Evolutionary conservation across 1,140 invertebrate genomes (phyloP).

Genomic region (Scylla paramamosain): DNA sequence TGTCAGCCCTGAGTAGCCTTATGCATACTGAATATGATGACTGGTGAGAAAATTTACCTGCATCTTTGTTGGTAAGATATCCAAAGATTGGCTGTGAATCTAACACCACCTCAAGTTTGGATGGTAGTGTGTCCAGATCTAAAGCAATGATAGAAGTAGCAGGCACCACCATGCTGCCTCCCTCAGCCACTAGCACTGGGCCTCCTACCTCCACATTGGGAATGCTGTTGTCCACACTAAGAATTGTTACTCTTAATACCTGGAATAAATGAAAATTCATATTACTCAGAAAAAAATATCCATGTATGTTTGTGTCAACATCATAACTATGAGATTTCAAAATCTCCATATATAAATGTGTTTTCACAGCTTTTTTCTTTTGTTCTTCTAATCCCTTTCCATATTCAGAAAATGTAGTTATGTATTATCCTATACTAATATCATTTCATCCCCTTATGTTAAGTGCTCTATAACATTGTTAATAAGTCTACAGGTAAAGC

Average conservation of each 20-base stretch:
- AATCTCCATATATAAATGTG: not conserved
- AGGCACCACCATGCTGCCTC: not conserved
- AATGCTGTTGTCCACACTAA: constrained; percentile 36
- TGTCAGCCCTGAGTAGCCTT: too few species aligned
- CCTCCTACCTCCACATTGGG: constrained; percentile 23
- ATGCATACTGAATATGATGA: too few species aligned
- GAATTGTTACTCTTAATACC: constrained; percentile 35
- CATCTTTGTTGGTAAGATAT: not conserved
- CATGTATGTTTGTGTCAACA: too few species aligned
- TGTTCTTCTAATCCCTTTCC: too few species aligned
- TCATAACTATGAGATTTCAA: too few species aligned
- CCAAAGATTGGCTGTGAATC: constrained; percentile 11
- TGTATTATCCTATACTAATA: too few species aligned
- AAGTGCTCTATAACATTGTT: too few species aligned
- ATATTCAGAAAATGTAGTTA: too few species aligned
- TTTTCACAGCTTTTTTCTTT: too few species aligned
- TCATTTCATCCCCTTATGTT: too few species aligned
- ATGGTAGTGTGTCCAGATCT: constrained; percentile 34
- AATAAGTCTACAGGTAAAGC: too few species aligned
- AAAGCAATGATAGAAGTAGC: not conserved
- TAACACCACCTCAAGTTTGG: not conserved
- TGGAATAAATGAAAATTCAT: not conserved
- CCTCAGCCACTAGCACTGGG: constrained; percentile 25
- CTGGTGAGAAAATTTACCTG: not conserved
- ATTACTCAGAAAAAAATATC: too few species aligned